Conservation (phyloP, 2,113 vertebrate species). For the Strigops habroptila region DNA sequence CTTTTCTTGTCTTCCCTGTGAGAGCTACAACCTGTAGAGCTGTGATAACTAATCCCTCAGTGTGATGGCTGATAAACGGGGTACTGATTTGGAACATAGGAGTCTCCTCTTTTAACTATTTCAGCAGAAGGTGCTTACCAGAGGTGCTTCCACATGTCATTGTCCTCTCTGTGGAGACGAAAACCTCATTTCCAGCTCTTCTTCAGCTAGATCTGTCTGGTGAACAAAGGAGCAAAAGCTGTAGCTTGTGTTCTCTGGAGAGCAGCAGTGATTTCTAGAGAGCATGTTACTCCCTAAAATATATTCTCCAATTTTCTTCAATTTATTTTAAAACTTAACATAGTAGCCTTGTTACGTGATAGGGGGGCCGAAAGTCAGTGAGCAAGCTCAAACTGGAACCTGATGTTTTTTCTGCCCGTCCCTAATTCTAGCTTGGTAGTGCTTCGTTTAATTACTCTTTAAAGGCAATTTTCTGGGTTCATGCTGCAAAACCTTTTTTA, state of each 20-base stretch:
- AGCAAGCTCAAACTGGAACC: background rate
- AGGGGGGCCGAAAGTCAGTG: background rate
- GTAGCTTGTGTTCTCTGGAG: background rate
- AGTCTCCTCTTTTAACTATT: background rate
- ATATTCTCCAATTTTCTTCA: background rate
- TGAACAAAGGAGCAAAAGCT: background rate
- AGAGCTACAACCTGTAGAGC: background rate
- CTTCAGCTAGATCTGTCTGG: background rate
- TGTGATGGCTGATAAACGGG: background rate
- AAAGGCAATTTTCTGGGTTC: background rate
- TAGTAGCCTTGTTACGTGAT: background rate
- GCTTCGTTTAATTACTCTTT: background rate
- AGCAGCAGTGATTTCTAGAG: background rate
- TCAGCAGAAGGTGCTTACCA: background rate
- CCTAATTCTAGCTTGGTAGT: background rate
- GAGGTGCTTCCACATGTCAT: background rate
- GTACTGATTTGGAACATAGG: background rate
- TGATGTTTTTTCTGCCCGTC: background rate
- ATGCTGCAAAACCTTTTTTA: background rate
- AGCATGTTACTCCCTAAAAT: background rate
- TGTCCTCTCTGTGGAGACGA: background rate
- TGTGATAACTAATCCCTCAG: background rate
- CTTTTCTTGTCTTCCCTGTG: background rate
- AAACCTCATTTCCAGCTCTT: background rate
- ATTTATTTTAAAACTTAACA: rapidly evolving